Percentiles rank a stretch among this genome's conserved stretches.
These are phyloP conservation scores for Dysidea cf. avara DNA, from an alignment of 37 sponge, comb jelly and placozoan species.

Conservation along the genomic window DNA sequence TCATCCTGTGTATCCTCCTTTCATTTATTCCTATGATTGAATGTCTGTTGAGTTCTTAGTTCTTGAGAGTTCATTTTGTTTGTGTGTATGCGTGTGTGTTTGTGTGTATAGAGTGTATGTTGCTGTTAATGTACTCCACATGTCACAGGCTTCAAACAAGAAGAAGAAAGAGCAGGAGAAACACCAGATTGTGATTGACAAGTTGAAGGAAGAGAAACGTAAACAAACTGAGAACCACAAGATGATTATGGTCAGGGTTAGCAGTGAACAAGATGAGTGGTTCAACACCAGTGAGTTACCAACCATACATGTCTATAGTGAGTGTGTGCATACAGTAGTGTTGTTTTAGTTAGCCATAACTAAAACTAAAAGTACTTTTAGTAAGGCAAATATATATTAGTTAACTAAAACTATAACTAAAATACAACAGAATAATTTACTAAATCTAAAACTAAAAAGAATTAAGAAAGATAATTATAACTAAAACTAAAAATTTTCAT, in stretches of 20 bases:
- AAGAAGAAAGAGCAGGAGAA: slow-evolving; percentile 94
- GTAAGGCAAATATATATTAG: background rate
- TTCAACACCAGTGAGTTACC: slow-evolving; percentile 69
- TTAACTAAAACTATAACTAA: background rate
- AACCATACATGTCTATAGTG: background rate
- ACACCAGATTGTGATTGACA: slow-evolving; percentile 69
- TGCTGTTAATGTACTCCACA: background rate
- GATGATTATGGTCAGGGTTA: slow-evolving; percentile 70
- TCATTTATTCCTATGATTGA: too few species aligned
- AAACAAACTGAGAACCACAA: slow-evolving; percentile 86
- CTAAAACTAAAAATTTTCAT: too few species aligned
- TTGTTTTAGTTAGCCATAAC: too few species aligned
- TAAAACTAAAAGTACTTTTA: too few species aligned
- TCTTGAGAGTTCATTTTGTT: too few species aligned
- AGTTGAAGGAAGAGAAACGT: slow-evolving; percentile 83
- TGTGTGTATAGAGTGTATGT: too few species aligned
- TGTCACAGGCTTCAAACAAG: slow-evolving; percentile 75
- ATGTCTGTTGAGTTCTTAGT: too few species aligned
- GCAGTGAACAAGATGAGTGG: slow-evolving; percentile 84
- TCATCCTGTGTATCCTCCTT: too few species aligned
- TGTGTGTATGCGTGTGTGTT: too few species aligned
- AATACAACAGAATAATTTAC: too few species aligned
- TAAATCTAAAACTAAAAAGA: too few species aligned
- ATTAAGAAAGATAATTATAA: too few species aligned
- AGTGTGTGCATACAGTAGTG: background rate